Evolutionary conservation across 35 echinoderm and acorn worm species (phyloP), one percentile per base, ranked within the genome.

Genomic region (Acanthaster planci): DNA sequence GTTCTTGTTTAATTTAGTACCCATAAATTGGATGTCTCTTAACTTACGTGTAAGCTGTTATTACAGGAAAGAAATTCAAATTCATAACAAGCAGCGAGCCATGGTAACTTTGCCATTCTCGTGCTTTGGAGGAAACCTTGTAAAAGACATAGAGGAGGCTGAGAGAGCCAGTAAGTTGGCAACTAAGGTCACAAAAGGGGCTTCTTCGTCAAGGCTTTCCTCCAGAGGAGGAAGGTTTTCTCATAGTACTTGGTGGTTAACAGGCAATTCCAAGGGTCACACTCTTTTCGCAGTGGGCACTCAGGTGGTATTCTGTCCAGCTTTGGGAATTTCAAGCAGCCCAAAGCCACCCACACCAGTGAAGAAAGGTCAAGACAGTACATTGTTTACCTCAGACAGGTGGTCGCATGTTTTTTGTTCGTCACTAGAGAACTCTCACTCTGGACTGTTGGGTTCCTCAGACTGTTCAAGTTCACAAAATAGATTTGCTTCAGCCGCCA

Each of bases 391-490:
- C 22, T 19, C 60, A 68, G 60, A 68, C 60, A 68, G 60, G 60
- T 35, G 19, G 60, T 68, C 60, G 21, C 29, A 7, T 68, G 29
- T 68, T 68, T 36, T 68, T 68, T 68, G 60, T 68, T 68, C 60
- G 8, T 23, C 60, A 68, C 60, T 68, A 26, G 60, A 68, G 60
- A 68, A 68, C 0, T 68, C 60, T 68, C 0, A 68, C 60, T 1
- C 60, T 23, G 14, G 60, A 68, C 60, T 23, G 60, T 7, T 68
- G 60, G 60, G 29, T 68, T 68, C 42, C 12, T 12, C 59, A 67
- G 59, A n/a, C 86, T 39, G 78, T 88, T 37, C 35, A 10, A 3
- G 86, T 77, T 38, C 80, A 89, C 78, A 80, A 77, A 16, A 60
- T 89, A 44, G 78, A 89, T 82, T 82, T 89, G 60, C 8, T 47